Evolutionary conservation across 2,113 vertebrate species (phyloP).

Genomic region (Kryptolebias marmoratus): DNA sequence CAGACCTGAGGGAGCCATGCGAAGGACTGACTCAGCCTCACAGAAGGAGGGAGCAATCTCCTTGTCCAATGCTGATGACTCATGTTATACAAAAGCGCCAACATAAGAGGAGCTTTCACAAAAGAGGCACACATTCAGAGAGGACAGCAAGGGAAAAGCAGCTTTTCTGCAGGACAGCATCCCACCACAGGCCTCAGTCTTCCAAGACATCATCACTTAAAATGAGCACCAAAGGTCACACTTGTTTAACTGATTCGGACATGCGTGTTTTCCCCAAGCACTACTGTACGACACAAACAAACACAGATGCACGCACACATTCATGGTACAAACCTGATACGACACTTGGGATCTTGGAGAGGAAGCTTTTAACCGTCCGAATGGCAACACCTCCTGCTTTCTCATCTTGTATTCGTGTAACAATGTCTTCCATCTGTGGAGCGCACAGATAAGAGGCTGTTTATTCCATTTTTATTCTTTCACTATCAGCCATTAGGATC

Average conservation of each 20-base stretch:
- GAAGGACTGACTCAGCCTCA: constrained; percentile 55
- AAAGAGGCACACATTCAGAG: constrained; percentile 16
- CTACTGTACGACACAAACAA: background rate
- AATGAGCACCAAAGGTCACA: constrained; percentile 67
- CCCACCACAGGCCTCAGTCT: constrained; percentile 43
- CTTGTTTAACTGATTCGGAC: constrained; percentile 47
- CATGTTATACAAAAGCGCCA: constrained; percentile 48
- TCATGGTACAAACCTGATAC: constrained; percentile 85
- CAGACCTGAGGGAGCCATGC: constrained; percentile 24
- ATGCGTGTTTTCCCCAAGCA: background rate
- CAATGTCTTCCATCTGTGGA: constrained; percentile 92
- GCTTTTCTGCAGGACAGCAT: constrained; percentile 28
- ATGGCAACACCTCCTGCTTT: constrained; percentile 93
- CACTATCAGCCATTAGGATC: too few relatives aligned
- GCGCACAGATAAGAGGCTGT: constrained; percentile 14
- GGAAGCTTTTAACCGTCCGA: constrained; percentile 96
- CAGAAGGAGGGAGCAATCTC: constrained; percentile 46
- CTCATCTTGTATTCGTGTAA: constrained; percentile 94
- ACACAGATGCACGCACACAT: background rate
- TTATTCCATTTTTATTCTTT: too few relatives aligned
- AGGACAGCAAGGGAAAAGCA: constrained; percentile 6
- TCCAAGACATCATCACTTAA: constrained; percentile 56
- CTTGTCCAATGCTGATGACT: constrained; percentile 52
- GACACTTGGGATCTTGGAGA: constrained; percentile 97
- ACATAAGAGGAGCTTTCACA: constrained; percentile 26